Conservation (phyloP, 64 coral and sea anemone species). For the Pocillopora damicornis region DNA sequence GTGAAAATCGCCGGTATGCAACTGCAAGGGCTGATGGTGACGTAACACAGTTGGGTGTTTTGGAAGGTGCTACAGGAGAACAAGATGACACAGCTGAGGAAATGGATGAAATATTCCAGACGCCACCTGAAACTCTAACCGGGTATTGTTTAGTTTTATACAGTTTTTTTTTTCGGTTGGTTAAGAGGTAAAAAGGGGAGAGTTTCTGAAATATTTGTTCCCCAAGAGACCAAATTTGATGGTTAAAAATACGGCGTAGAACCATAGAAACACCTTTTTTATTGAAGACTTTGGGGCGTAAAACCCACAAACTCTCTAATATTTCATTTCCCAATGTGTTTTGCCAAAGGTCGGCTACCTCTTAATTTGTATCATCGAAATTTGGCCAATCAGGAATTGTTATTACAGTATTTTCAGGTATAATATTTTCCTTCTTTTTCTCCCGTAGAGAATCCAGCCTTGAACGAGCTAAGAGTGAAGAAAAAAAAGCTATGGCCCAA, state of each 20-base stretch:
- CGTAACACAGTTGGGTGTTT: neutral
- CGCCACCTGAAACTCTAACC: neutral
- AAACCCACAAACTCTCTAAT: too few species aligned
- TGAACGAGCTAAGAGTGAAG: conserved; percentile 53
- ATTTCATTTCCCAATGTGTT: too few species aligned
- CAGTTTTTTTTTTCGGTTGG: too few species aligned
- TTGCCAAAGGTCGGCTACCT: too few species aligned
- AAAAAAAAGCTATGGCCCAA: conserved; percentile 57
- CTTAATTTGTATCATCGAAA: neutral
- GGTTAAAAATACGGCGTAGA: too few species aligned
- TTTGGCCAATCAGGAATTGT: neutral
- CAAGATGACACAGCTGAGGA: neutral
- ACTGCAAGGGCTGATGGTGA: neutral
- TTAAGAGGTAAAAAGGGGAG: too few species aligned
- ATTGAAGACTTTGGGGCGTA: too few species aligned
- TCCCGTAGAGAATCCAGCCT: conserved; percentile 24
- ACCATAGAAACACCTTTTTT: too few species aligned
- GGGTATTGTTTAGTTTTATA: neutral
- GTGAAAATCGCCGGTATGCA: neutral
- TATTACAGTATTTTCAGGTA: neutral
- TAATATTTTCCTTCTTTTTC: neutral
- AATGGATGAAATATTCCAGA: neutral
- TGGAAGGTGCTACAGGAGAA: neutral
- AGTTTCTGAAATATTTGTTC: too few species aligned
- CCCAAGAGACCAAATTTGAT: too few species aligned